Evolutionary conservation across 1,140 invertebrate genomes (phyloP), one percentile per base, ranked within the genome.

Genomic region (Drosophila nikananu): DNA sequence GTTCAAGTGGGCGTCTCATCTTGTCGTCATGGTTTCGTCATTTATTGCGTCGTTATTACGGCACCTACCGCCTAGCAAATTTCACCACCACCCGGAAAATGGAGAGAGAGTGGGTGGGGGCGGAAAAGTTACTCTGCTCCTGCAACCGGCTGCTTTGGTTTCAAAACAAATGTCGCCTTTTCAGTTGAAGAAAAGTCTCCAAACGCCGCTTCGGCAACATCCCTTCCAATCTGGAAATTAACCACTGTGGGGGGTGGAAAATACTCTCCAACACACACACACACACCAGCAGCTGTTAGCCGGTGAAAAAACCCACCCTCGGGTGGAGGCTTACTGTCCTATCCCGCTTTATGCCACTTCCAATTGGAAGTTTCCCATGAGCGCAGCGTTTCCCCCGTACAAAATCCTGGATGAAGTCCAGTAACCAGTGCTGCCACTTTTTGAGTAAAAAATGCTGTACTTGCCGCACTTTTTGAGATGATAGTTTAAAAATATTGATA

Each of bases 31-130:
- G 84, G 72, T 65, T 78, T 89, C 83, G 83, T 89, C 83, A 89
- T 90, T 90, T 90, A 90, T 90, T 81, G 86, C 87, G 86, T 91
- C 80, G 86, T 87, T 87, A 91, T 87, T 81, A 76, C 63, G 76
- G 83, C 81, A 86, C 83, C 83, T 83, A 83, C 65, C 66, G 71
- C 44, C 55, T 30, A 49, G 66, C 51, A 55, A 54, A 25, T 65
- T 70, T 65, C 60, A 62, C 63, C 63, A 62, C 55, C 60, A 55
- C 60, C 30, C 32, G 32, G 44, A 41, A 10, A 30, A 30, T 41
- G 9, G 27, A 7, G 39, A 30, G 25, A 10, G 25, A 3, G 48
- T 9, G 19, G 35, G 51, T n/a, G 48, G 51, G 19, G 52, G 19
- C 32, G 10, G 25, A 39, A 49, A 52, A 62, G 62, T 61, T 71